Base-by-base conservation (phyloP, 2,888 invertebrate species). In the Dynastes hyllus region DNA sequence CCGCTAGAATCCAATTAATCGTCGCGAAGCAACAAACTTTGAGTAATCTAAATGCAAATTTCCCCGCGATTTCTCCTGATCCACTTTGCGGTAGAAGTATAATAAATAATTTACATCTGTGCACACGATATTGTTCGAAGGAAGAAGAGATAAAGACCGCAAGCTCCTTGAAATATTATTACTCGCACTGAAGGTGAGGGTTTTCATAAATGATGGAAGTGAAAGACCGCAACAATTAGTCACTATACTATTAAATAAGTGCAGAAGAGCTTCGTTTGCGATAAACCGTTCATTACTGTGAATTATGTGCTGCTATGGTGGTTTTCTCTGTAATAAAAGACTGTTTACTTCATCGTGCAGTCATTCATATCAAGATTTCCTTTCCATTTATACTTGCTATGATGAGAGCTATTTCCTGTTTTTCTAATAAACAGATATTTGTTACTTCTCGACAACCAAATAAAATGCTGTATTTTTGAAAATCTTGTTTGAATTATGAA, bases 61-160 rank as follows among this genome's bases (percentile, higher is more conserved):
- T 11, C 66, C 4, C 40, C 16, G 9, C 40, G 16, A 66, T 66
- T 40, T 40, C 40, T 37, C n/a, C 40, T 37, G 16, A 66, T 66
- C 22, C 66, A 16, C 37, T 66, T 40, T 66, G 66, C 66, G 37
- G 66, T 16, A 9, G 66, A 66, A 66, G 9, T 66, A 66, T 16
- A 66, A 66, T 66, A 66, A 66, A 66, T 66, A 66, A 66, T 66
- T 66, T 66, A 66, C 66, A 45, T 66, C 66, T 66, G 66, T 22
- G 66, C 22, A 22, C 37, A 16, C 37, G 40, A 66, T 66, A 40
- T 29, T 40, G 45, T 66, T n/a, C 66, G 16, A n/a, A 13, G 66
- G 16, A 40, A 37, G 40, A 37, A 37, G 2, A 66, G 13, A 8
- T 45, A 45, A 40, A 8, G 5, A 2, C 40, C 6, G 9, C 37